phyloP scores from a whole-genome alignment of 2,113 vertebrate species.

The Gobius niger region DNA sequence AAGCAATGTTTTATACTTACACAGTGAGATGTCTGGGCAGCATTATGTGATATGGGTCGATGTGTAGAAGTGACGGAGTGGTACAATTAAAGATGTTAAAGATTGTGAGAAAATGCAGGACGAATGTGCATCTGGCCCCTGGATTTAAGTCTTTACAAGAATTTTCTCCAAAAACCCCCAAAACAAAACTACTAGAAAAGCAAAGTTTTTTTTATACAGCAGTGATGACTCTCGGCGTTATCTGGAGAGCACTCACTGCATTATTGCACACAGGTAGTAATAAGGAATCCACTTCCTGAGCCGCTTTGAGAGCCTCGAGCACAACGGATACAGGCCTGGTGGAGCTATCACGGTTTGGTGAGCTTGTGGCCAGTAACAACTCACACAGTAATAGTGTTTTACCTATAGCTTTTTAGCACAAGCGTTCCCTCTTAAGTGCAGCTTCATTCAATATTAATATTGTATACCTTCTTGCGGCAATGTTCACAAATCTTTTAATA shows the following conservation, averaged over 20 bases:
- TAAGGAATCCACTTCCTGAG: constrained; percentile 31
- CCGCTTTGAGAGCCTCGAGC: constrained; percentile 5
- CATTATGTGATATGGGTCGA: constrained; percentile 3
- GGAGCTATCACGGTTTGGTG: constrained; percentile 29
- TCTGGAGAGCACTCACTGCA: constrained; percentile 30
- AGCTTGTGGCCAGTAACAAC: constrained; percentile 1
- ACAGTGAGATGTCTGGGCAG: constrained; percentile 20
- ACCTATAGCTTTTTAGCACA: not conserved
- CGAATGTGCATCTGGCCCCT: constrained; percentile 1
- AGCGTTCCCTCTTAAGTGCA: not conserved
- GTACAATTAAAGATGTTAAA: constrained; percentile 4
- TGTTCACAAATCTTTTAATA: not conserved
- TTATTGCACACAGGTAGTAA: constrained; percentile 50
- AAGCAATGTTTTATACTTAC: not conserved
- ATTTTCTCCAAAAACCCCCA: constrained; percentile 16
- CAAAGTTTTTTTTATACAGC: constrained; percentile 28
- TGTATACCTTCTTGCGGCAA: not conserved
- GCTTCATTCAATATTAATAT: not conserved
- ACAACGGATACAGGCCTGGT: constrained; percentile 1
- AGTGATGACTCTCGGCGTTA: constrained; percentile 40
- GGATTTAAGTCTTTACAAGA: constrained; percentile 24
- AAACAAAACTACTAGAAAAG: constrained; percentile 25
- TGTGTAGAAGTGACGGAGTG: not conserved
- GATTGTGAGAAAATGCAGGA: not conserved
- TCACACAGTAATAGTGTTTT: not conserved